Base-by-base conservation (phyloP, 2,113 vertebrate genomes). In the Hemiprocne comata region DNA sequence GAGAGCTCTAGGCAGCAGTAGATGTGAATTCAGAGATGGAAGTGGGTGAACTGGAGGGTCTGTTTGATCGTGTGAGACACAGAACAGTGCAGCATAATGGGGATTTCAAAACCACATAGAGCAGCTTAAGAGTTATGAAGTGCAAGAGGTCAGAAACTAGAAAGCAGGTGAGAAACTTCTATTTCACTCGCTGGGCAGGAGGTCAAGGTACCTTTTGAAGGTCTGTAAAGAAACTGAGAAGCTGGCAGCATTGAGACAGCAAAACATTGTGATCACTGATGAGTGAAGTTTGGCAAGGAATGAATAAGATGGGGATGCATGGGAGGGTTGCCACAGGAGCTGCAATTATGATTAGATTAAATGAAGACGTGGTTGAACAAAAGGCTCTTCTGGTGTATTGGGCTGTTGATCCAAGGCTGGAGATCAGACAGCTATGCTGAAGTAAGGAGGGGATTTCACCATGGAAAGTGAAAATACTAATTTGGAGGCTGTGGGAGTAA, bases 281-380 rank as follows among this genome's bases (percentile, higher is more conserved):
- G 85, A 88, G 87, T 69, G 85, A 57, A 88, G 55, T 46, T 80
- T 96, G 96, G 92, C 96, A 93, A 86, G 79, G 87, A 55, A 1
- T 95, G 81, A 90, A 83, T 95, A 62, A 70, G 18, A 25, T n/a
- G 82, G 34, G 36, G 16, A 65, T 8, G 44, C 57, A 13, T 4
- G 79, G 81, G 42, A 79, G 81, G 19, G 54, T 61, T 85, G 93
- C 77, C 87, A 40, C 84, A 58, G 67, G 87, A 89, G 72, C 87
- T 91, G 85, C 92, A 86, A 3, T 90, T 80, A n/a, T 18, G 19
- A 36, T 90, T 58, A 7, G 7, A 61, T 96, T 91, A 78, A 97
- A 88, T 7, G 60, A 67, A 93, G 92, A 18, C 72, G 34, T 3
- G 5, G 69, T 80, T 3, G 16, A 93, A 9, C 94, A 94, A 94